A percentile compares a stretch with the other conserved stretches of the same genome.
These are phyloP conservation scores for Temnothorax nylanderi DNA, from an alignment of 1,140 invertebrate genomes.

Conservation along the genomic window DNA sequence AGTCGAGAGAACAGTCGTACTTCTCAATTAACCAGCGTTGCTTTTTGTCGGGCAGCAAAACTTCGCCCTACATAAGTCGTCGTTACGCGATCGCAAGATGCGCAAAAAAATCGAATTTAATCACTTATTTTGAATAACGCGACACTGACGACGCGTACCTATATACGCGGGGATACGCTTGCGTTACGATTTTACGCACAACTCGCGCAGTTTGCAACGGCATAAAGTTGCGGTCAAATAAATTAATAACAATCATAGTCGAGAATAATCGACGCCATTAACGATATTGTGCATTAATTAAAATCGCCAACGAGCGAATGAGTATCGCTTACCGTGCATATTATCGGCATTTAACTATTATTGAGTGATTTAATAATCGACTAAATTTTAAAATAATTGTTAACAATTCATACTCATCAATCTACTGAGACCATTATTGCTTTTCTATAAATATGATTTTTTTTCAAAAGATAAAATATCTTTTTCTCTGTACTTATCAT, in stretches of 20 bases:
- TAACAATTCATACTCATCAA: neutral
- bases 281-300: slow-evolving; percentile 53
- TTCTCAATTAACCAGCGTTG: slow-evolving; percentile 33
- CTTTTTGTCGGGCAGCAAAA: slow-evolving; percentile 47
- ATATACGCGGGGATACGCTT: neutral
- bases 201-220: neutral
- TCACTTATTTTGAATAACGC: slow-evolving; percentile 6
- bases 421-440: neutral
- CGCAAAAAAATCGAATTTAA: slow-evolving; percentile 18
- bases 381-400: slow-evolving; percentile 43
- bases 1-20: slow-evolving; percentile 7
- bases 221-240: slow-evolving; percentile 25
- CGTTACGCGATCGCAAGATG: neutral
- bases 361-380: slow-evolving; percentile 46
- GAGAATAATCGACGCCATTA: slow-evolving; percentile 52
- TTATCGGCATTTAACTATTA: slow-evolving; percentile 39
- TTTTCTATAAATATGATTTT: neutral
- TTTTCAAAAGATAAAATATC: neutral
- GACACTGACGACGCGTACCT: neutral
- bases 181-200: slow-evolving; percentile 8
- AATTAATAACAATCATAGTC: slow-evolving; percentile 46
- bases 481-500: neutral
- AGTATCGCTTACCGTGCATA: slow-evolving; percentile 31
- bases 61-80: neutral
- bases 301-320: slow-evolving; percentile 45